Evolutionary conservation across 2,888 invertebrate genomes (phyloP).

Genomic region (Dryobota labecula): DNA sequence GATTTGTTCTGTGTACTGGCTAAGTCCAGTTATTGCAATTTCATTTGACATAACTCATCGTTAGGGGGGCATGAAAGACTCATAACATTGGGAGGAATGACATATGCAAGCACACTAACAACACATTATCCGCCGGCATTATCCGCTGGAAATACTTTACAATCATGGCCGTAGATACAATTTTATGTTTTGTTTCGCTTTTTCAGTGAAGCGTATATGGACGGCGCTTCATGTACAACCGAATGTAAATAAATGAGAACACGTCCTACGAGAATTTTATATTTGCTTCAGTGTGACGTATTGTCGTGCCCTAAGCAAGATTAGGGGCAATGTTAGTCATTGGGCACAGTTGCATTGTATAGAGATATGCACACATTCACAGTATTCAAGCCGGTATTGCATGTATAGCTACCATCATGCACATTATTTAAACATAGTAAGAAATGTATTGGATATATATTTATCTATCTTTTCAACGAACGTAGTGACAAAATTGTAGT

Average conservation of each 20-base stretch:
- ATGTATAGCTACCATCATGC: conserved; percentile 74
- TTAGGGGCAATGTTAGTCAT: conserved; percentile 83
- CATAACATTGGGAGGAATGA: conserved; percentile 72
- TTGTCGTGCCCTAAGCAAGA: conserved; percentile 82
- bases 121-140: conserved; percentile 67
- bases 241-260: conserved; percentile 85
- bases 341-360: conserved; percentile 91
- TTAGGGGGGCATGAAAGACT: conserved; percentile 76
- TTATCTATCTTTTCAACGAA: conserved; percentile 28
- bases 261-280: conserved; percentile 76
- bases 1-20: conserved; percentile 71
- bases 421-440: conserved; percentile 62
- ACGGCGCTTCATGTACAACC: conserved; percentile 84
- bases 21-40: conserved; percentile 72
- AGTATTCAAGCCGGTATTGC: conserved; percentile 76
- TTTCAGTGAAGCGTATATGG: conserved; percentile 85
- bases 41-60: conserved; percentile 79
- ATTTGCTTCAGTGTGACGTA: conserved; percentile 91
- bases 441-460: conserved; percentile 44
- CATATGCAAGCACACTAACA: conserved; percentile 77
- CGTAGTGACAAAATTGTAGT: conserved; percentile 43
- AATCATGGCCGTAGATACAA: conserved; percentile 78
- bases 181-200: conserved; percentile 80
- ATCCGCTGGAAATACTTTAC: conserved; percentile 66
- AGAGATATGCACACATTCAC: conserved; percentile 86